Conservation (phyloP, 2,113 vertebrate species). For the Paraplagusia blochii region DNA sequence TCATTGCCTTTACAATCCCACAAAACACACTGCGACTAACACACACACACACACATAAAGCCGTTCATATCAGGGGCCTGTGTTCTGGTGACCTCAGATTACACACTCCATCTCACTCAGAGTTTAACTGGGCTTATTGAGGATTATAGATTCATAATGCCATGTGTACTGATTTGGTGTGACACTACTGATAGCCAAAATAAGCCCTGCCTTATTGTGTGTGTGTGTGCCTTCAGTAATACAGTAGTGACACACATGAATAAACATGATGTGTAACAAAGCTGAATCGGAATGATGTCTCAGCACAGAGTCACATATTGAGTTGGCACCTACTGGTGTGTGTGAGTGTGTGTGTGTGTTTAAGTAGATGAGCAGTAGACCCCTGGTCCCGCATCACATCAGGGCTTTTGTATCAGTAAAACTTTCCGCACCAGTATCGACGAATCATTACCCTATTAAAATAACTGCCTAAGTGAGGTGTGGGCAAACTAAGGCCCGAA, state of each 20-base stretch:
- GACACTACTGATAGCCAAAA: slow-evolving; percentile 76
- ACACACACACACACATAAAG: slow-evolving; percentile 21
- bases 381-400: slow-evolving; percentile 64
- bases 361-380: slow-evolving; percentile 64
- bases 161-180: slow-evolving; percentile 75
- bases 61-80: slow-evolving; percentile 20
- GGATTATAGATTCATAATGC: slow-evolving; percentile 71
- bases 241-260: slow-evolving; percentile 73
- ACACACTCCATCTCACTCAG: slow-evolving; percentile 65
- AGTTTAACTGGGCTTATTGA: slow-evolving; percentile 64
- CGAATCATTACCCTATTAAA: too few relatives aligned
- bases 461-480: too few relatives aligned
- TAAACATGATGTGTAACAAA: slow-evolving; percentile 77
- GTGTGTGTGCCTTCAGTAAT: slow-evolving; percentile 40
- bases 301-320: slow-evolving; percentile 47
- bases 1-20: slow-evolving; percentile 70
- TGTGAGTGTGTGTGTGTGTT: slow-evolving; percentile 22
- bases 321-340: slow-evolving; percentile 35
- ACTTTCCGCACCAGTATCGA: too few relatives aligned
- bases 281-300: slow-evolving; percentile 73
- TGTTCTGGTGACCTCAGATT: slow-evolving; percentile 44
- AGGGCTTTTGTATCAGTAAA: slow-evolving; percentile 72
- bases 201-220: slow-evolving; percentile 55
- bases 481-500: too few relatives aligned
- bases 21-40: slow-evolving; percentile 40